A percentile compares a stretch with the other conserved stretches of the same genome.
These are phyloP conservation scores for Mus minutoides DNA, from an alignment of 2,797 vertebrate species.

Conservation along the genomic window DNA sequence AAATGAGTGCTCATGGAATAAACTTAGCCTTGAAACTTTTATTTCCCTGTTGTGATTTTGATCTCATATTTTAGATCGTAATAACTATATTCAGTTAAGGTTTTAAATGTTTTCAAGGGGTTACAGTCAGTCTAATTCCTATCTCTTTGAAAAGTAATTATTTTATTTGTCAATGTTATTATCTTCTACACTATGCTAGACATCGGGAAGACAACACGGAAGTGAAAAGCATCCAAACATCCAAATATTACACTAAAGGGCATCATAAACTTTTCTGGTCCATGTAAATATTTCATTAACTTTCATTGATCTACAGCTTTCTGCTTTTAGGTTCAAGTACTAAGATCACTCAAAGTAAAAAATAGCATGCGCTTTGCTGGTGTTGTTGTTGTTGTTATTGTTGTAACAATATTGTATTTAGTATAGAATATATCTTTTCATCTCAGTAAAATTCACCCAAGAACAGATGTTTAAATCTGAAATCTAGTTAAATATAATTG, in stretches of 20 bases:
- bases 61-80: neutral
- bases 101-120: slow-evolving; percentile 11
- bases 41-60: neutral
- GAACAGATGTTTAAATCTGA: neutral
- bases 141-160: slow-evolving; percentile 32
- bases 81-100: neutral
- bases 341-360: slow-evolving; percentile 29
- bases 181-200: neutral
- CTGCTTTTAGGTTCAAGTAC: slow-evolving; percentile 18
- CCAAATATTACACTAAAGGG: neutral
- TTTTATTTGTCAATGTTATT: slow-evolving; percentile 37
- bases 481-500: neutral
- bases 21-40: slow-evolving; percentile 35
- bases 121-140: neutral
- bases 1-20: slow-evolving; percentile 12
- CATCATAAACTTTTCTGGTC: slow-evolving; percentile 41
- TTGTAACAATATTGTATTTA: neutral
- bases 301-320: neutral
- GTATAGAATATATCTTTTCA: neutral
- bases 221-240: neutral
- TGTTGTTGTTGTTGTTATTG: neutral
- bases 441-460: neutral
- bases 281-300: neutral
- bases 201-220: neutral
- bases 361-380: neutral